Evolutionary conservation across 2,113 vertebrate genomes (phyloP), one percentile per base, ranked within the genome.

Genomic region (Leucopsar rothschildi): DNA sequence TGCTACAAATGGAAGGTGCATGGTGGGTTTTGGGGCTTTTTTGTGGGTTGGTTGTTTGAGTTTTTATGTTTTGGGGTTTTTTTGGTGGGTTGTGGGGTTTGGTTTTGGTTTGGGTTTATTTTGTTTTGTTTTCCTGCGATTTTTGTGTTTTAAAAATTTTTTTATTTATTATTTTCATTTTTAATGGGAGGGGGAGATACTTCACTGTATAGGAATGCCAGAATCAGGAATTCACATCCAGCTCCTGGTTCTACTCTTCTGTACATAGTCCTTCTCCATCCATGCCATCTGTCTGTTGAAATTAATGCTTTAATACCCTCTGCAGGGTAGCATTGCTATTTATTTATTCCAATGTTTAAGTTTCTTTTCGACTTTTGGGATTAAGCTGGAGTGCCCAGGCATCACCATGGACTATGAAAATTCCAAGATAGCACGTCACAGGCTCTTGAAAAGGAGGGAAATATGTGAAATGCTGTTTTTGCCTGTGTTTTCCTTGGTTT

Each of bases 301-400:
- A 84, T 92, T 53, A 91, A 85, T 76, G 70, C 57, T 92, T 91
- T 95, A 79, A 75, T 91, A 96, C 80, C 42, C 83, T 94, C 66
- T 82, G 45, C 70, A 85, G 73, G 66, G 42, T 78, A 76, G 65
- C 66, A 49, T 53, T 84, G 37, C 61, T 83, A 2, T 88, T 87
- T 85, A 37, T 96, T 93, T 94, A 87, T 91, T 87, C 42, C 49
- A 76, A 8, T 56, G 66, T 69, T 87, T 91, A 84, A 87, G 45
- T 56, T 87, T 50, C 47, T 90, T 90, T 90, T 72, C 0, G 2
- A 65, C 63, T 90, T 72, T 44, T 2, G 13, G 22, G 66, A 76
- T 90, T 93, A 82, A 95, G 37, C 59, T 76, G 53, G 42, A 79
- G 53, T 68, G 28, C 53, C 73, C 69, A 75, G 21, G 23, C 42